phyloP scores from a whole-genome alignment of 2,113 vertebrate genomes.

The Hippocampus zosterae region DNA sequence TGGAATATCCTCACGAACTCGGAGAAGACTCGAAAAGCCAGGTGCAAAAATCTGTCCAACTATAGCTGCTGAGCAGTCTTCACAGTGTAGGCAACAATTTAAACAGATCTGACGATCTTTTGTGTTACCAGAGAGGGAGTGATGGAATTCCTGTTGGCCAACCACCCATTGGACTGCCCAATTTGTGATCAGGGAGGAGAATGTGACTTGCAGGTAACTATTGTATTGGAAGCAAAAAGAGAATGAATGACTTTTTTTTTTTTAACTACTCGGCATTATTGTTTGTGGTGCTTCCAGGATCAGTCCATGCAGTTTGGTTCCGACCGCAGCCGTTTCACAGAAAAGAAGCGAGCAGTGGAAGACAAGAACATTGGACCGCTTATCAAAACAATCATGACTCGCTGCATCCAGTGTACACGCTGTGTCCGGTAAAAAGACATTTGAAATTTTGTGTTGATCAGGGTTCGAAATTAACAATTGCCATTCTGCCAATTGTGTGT shows the following conservation, averaged over 20 bases:
- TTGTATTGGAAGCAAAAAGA: not conserved
- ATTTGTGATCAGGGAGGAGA: slow-evolving; percentile 99
- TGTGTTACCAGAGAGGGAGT: slow-evolving; percentile 85
- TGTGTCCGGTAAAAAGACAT: slow-evolving; percentile 84
- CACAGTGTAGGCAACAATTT: not conserved
- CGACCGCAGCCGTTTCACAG: slow-evolving; percentile 91
- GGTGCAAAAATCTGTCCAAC: slow-evolving; percentile 64
- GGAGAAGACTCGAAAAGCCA: slow-evolving; percentile 94
- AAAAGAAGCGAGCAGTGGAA: slow-evolving; percentile 92
- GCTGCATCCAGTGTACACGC: slow-evolving; percentile 97
- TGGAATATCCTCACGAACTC: slow-evolving; percentile 99
- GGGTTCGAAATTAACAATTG: too few species aligned
- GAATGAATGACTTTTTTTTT: not conserved
- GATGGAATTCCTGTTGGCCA: slow-evolving; percentile 96
- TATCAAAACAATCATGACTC: slow-evolving; percentile 98
- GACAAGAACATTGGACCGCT: slow-evolving; percentile 97
- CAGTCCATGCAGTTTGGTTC: slow-evolving; percentile 99
- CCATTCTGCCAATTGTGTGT: too few species aligned
- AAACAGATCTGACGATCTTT: not conserved
- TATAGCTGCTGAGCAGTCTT: not conserved
- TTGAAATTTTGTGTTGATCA: not conserved
- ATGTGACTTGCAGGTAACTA: slow-evolving; percentile 91
- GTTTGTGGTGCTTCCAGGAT: slow-evolving; percentile 73
- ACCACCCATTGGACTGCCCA: slow-evolving; percentile 95
- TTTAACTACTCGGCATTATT: not conserved